Evolutionary conservation across 2,113 vertebrate genomes (phyloP).

Genomic region (Brachyhypopomus gauderio): DNA sequence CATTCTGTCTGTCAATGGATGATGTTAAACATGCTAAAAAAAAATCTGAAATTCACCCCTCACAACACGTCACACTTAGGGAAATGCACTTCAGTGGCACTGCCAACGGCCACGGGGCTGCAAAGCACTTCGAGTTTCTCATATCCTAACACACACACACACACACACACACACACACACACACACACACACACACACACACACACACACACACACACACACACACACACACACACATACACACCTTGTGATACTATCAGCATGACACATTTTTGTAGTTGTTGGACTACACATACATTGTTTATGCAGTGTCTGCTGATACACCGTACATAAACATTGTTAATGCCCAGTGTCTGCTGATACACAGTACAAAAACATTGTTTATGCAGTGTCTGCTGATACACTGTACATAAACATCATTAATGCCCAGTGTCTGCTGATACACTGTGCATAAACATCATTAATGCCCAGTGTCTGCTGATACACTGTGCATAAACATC

Average conservation of each 20-base stretch:
- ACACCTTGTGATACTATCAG: too few species aligned
- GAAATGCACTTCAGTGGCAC: constrained; percentile 88
- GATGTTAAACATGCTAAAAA: constrained; percentile 13
- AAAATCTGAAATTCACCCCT: not conserved
- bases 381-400: too few species aligned
- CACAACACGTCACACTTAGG: constrained; percentile 73
- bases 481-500: too few species aligned
- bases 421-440: too few species aligned
- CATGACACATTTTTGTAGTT: constrained; percentile 1
- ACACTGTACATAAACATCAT: too few species aligned
- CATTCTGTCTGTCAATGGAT: constrained; percentile 19
- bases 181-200: constrained; percentile 1
- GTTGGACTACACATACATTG: constrained; percentile 21
- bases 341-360: too few species aligned
- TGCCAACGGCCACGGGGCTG: constrained; percentile 81
- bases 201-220: constrained; percentile 7
- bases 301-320: not conserved
- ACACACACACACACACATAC: not conserved
- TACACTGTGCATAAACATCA: not conserved
- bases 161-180: not conserved
- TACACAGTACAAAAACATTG: too few species aligned
- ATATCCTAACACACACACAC: constrained; percentile 35
- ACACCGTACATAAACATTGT: too few species aligned
- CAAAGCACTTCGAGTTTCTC: constrained; percentile 82
- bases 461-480: not conserved